Evolutionary conservation across 1,140 invertebrate genomes (phyloP), one percentile per base, ranked within the genome.

Genomic region (Bombus pascuorum): DNA sequence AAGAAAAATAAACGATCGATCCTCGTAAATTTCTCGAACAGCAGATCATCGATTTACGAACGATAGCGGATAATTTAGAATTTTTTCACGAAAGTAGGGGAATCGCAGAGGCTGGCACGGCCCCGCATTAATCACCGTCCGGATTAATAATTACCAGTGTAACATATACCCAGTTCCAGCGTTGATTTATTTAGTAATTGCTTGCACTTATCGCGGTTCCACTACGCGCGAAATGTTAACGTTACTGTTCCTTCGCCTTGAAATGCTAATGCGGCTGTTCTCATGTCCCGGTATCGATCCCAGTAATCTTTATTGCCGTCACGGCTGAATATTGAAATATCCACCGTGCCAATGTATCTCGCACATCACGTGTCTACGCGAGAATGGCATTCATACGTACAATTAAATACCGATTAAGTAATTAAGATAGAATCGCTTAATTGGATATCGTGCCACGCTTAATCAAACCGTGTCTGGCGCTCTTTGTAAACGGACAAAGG

Each of bases 391-490:
- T 83, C 72, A 80, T 85, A 90, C 71, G 66, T 87, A 79, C 82
- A 90, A 90, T 90, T 90, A 90, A 85, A 82, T 66, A 68, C 77
- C 89, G 82, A 90, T 90, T 90, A 87, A 90, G 89, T 87, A 90
- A 90, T 90, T 90, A 87, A 85, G 89, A 90, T 90, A 83, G 79
- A 42, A 90, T 90, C 86, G 83, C 44, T 87, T 90, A 90, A 90
- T 90, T 83, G 72, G 82, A 83, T 81, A 82, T 71, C 71, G 78
- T 84, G 80, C 39, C 79, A 73, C 82, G 88, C 79, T 90, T 90
- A 87, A 90, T 90, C 87, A 85, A 90, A 86, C 82, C 44, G 72
- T 39, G 70, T 71, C 87, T 59, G 47, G 78, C 70, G 83, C 83
- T 87, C 66, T 81, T 80, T 81, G 81, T 44, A 13, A 70, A 13